A percentile compares a stretch with the other conserved stretches of the same genome.
These are phyloP conservation scores for Octomys mimax DNA, from an alignment of 2,797 vertebrate species.

Conservation along the genomic window DNA sequence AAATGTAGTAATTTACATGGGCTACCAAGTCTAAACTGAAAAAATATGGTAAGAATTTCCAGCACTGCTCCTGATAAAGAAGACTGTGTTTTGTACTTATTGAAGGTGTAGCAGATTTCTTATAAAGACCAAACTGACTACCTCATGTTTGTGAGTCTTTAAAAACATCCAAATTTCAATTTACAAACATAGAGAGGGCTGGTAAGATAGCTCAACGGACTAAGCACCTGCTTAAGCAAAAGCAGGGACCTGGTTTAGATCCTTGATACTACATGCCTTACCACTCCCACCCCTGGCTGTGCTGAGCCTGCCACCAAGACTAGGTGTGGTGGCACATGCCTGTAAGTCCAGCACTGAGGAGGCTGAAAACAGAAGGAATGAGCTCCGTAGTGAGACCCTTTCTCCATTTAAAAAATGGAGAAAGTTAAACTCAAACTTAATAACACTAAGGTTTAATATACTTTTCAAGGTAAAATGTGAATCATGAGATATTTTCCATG, in stretches of 20 bases:
- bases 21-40: conserved; percentile 67
- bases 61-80: conserved; percentile 56
- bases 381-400: too few relatives aligned
- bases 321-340: too few relatives aligned
- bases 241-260: too few relatives aligned
- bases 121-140: neutral
- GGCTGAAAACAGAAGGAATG: too few relatives aligned
- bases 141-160: neutral
- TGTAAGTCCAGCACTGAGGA: too few relatives aligned
- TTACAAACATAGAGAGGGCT: neutral
- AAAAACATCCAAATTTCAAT: neutral
- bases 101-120: neutral
- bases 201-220: too few relatives aligned
- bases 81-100: conserved; percentile 32
- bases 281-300: too few relatives aligned
- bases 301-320: too few relatives aligned
- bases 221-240: too few relatives aligned
- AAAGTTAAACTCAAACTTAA: neutral
- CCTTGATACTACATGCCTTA: too few relatives aligned
- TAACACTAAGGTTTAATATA: neutral
- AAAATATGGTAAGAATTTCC: conserved; percentile 69
- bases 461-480: neutral
- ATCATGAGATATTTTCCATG: neutral
- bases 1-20: conserved; percentile 72
- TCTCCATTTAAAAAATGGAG: too few relatives aligned